These are phyloP conservation scores for Cyclina sinensis DNA, from an alignment of 1,140 invertebrate genomes.

Conservation along the genomic window DNA sequence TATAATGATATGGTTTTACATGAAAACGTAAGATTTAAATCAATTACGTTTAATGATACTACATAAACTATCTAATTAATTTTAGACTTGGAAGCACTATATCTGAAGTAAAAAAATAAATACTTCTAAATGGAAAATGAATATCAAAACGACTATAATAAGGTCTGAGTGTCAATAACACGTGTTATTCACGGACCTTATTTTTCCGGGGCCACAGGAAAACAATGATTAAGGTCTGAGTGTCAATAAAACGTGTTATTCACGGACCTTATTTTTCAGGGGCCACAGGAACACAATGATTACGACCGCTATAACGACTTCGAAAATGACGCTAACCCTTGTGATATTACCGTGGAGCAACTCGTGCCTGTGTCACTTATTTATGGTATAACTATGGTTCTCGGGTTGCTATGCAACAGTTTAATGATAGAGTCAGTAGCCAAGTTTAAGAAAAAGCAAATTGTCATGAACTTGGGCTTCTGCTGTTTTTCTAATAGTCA, in stretches of 20 bases:
- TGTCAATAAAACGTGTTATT: neutral
- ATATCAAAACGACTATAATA: neutral
- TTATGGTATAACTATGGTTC: conserved; percentile 89
- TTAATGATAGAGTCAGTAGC: conserved; percentile 89
- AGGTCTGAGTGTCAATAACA: neutral
- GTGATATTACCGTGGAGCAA: conserved; percentile 84
- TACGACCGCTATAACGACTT: conserved; percentile 73
- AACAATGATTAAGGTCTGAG: neutral
- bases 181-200: neutral
- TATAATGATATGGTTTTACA: no score
- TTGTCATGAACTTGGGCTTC: conserved; percentile 92
- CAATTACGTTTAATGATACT: no score
- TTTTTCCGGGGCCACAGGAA: neutral
- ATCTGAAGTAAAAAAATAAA: no score
- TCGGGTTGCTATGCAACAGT: conserved; percentile 89
- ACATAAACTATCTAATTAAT: no score
- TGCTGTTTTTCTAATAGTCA: conserved; percentile 91
- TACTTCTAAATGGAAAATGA: no score
- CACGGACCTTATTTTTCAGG: neutral
- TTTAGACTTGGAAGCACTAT: no score
- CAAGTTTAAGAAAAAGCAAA: conserved; percentile 88
- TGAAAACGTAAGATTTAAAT: no score
- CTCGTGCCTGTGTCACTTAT: conserved; percentile 89
- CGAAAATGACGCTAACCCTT: conserved; percentile 73
- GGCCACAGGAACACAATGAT: neutral